Percentiles rank a stretch among this genome's conserved stretches.
Conservation (phyloP, 2,113 vertebrate species). For the Gallinago jamesoni region DNA sequence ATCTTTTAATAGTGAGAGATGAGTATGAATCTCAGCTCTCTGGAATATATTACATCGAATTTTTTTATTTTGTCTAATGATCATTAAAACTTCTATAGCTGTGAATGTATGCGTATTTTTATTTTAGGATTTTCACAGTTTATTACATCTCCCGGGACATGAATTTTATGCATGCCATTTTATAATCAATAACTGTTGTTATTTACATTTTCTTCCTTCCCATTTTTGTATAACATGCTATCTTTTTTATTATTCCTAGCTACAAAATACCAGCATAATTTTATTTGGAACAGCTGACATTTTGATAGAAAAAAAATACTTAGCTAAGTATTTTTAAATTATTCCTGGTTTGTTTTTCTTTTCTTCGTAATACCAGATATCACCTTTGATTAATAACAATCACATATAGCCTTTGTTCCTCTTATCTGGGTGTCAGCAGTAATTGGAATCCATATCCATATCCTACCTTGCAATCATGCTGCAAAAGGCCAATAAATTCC, state of each 20-base stretch:
- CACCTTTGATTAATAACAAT: slow-evolving; percentile 76
- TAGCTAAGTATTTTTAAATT: slow-evolving; percentile 25
- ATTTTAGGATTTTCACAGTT: background rate
- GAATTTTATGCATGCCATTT: background rate
- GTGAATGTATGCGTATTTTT: background rate
- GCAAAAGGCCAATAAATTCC: slow-evolving; percentile 82
- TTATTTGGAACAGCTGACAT: slow-evolving; percentile 21
- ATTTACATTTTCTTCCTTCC: background rate
- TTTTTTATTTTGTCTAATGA: background rate
- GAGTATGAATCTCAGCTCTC: background rate
- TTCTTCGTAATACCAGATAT: slow-evolving; percentile 46
- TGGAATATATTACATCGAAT: background rate
- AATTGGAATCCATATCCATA: slow-evolving; percentile 82
- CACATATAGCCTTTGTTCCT: slow-evolving; percentile 71
- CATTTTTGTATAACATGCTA: background rate
- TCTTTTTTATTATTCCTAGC: slow-evolving; percentile 32
- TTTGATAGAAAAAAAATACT: background rate
- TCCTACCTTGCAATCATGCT: slow-evolving; percentile 75
- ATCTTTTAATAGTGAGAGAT: background rate
- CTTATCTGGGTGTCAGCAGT: slow-evolving; percentile 78
- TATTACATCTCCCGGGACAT: background rate
- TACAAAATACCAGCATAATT: slow-evolving; percentile 8
- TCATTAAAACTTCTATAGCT: background rate
- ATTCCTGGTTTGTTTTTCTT: slow-evolving; percentile 38
- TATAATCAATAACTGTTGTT: background rate